phyloP scores from a whole-genome alignment of 37 sponge, comb jelly and placozoan genomes.

The Tethya wilhelma region DNA sequence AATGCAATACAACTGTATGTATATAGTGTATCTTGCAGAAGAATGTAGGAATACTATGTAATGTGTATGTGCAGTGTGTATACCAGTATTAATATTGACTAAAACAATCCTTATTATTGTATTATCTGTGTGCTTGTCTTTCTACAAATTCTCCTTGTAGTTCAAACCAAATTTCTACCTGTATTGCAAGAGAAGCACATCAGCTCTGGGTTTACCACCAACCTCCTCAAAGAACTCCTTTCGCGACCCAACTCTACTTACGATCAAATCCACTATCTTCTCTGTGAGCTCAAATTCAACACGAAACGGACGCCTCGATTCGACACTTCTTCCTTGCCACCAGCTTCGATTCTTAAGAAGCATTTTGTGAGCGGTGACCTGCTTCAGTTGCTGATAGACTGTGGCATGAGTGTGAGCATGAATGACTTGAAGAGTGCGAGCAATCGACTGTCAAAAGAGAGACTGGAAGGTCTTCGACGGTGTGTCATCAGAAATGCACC shows the following conservation, averaged over 20 bases:
- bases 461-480: too few relatives aligned
- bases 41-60: too few relatives aligned
- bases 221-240: constrained; percentile 7
- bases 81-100: too few relatives aligned
- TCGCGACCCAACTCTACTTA: not conserved
- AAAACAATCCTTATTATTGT: too few relatives aligned
- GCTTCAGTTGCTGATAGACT: constrained; percentile 8
- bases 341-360: not conserved
- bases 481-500: too few relatives aligned
- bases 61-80: too few relatives aligned
- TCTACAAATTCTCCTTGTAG: not conserved
- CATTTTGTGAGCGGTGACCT: not conserved
- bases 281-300: constrained; percentile 3
- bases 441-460: too few relatives aligned
- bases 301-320: not conserved
- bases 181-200: constrained; percentile 13
- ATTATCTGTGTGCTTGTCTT: not conserved
- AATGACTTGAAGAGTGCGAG: not conserved
- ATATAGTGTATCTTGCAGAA: too few relatives aligned
- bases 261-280: constrained; percentile 7
- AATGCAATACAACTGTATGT: too few relatives aligned
- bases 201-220: constrained; percentile 12
- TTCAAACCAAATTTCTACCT: not conserved
- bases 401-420: constrained; percentile 13
- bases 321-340: constrained; percentile 2